Evolutionary conservation across 1,140 invertebrate species (phyloP).

Genomic region (Temnothorax longispinosus): DNA sequence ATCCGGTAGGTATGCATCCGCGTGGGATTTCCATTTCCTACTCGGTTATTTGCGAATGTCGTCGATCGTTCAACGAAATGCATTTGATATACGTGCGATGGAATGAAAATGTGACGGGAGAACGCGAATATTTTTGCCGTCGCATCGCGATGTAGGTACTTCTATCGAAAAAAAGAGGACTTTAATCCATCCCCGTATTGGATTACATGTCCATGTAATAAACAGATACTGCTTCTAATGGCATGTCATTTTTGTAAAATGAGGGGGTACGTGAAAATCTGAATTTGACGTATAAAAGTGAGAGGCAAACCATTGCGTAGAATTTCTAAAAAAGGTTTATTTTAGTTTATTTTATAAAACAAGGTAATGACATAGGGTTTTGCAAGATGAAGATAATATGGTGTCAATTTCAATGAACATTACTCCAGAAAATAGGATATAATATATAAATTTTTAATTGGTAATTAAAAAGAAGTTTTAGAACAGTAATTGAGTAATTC

Average conservation of each 20-base stretch:
- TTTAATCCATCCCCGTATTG: background rate
- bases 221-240: constrained; percentile 25
- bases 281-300: background rate
- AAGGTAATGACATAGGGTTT: background rate
- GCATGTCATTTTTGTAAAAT: background rate
- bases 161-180: background rate
- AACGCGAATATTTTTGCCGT: constrained; percentile 16
- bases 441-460: background rate
- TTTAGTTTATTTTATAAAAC: background rate
- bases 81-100: constrained; percentile 13
- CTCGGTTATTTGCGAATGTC: constrained; percentile 50
- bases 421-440: background rate
- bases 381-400: background rate
- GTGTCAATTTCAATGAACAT: background rate
- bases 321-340: background rate
- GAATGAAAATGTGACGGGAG: constrained; percentile 16
- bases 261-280: background rate
- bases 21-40: constrained; percentile 47
- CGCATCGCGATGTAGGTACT: background rate
- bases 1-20: constrained; percentile 31
- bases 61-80: constrained; percentile 43
- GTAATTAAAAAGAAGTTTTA: background rate
- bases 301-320: background rate
- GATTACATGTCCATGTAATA: background rate
- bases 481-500: background rate